Percentiles rank a stretch among this genome's conserved stretches.
These are phyloP conservation scores for Pyrrhia umbra DNA, from an alignment of 2,888 invertebrate genomes.

Conservation along the genomic window DNA sequence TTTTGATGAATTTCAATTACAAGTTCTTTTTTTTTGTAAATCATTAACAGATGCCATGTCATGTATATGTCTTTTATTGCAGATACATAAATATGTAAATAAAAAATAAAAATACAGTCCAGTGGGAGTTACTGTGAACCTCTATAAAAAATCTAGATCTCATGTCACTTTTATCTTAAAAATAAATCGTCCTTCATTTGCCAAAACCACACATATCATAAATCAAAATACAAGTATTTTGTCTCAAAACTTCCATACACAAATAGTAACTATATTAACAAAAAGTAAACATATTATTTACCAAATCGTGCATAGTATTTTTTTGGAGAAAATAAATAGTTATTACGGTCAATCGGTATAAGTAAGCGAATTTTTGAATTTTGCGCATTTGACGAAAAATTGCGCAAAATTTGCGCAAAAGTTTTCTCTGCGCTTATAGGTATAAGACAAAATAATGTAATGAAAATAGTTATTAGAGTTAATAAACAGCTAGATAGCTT, in stretches of 20 bases:
- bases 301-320: slow-evolving; percentile 43
- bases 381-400: slow-evolving; percentile 5
- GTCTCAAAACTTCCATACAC: slow-evolving; percentile 25
- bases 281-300: slow-evolving; percentile 19
- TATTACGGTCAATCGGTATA: not conserved
- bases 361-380: slow-evolving; percentile 9
- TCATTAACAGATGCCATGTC: too few relatives aligned
- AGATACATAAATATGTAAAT: too few relatives aligned
- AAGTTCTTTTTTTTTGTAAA: too few relatives aligned
- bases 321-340: slow-evolving; percentile 14
- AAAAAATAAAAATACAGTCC: too few relatives aligned
- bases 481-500: slow-evolving; percentile 43
- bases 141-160: not conserved
- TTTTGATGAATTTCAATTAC: too few relatives aligned
- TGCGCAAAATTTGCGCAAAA: slow-evolving; percentile 7
- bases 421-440: slow-evolving; percentile 5
- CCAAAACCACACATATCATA: slow-evolving; percentile 58
- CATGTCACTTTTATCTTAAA: slow-evolving; percentile 42
- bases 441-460: slow-evolving; percentile 28
- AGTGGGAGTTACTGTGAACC: too few relatives aligned
- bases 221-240: slow-evolving; percentile 37
- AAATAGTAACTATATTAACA: slow-evolving; percentile 9
- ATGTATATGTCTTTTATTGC: too few relatives aligned
- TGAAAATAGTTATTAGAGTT: slow-evolving; percentile 19
- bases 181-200: slow-evolving; percentile 44